Conservation (phyloP, 2,797 vertebrate genomes). For the Arctocebus calabarensis region DNA sequence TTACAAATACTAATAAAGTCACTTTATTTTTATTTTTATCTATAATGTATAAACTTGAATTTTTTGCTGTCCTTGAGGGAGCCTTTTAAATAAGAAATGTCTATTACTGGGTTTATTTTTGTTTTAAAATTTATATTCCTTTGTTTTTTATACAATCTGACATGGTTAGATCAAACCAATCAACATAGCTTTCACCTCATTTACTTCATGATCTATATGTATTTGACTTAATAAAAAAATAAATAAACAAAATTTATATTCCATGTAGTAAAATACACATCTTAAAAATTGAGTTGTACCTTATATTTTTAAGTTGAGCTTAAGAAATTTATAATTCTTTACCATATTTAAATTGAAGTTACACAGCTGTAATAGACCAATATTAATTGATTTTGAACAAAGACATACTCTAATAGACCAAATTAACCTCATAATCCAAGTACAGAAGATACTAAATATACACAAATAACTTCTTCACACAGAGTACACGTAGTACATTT, state of each 20-base stretch:
- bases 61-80: neutral
- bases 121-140: slow-evolving; percentile 39
- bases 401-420: neutral
- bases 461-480: neutral
- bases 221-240: no score
- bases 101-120: neutral
- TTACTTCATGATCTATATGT: no score
- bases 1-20: slow-evolving; percentile 3
- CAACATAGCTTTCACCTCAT: no score
- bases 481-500: neutral
- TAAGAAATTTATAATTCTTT: slow-evolving; percentile 40
- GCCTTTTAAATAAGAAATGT: slow-evolving; percentile 29
- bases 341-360: slow-evolving; percentile 29
- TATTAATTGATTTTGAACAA: slow-evolving; percentile 25
- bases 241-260: slow-evolving; percentile 1
- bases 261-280: neutral
- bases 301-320: slow-evolving; percentile 30
- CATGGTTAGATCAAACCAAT: no score
- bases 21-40: neutral
- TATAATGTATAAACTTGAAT: neutral
- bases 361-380: neutral
- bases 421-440: slow-evolving; percentile 34
- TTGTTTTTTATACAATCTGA: no score
- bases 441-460: slow-evolving; percentile 5
- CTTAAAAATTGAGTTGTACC: neutral